A percentile compares a stretch with the other conserved stretches of the same genome.
These are phyloP conservation scores for Crotalus tigris DNA, from an alignment of 2,113 vertebrate genomes.

Conservation along the genomic window DNA sequence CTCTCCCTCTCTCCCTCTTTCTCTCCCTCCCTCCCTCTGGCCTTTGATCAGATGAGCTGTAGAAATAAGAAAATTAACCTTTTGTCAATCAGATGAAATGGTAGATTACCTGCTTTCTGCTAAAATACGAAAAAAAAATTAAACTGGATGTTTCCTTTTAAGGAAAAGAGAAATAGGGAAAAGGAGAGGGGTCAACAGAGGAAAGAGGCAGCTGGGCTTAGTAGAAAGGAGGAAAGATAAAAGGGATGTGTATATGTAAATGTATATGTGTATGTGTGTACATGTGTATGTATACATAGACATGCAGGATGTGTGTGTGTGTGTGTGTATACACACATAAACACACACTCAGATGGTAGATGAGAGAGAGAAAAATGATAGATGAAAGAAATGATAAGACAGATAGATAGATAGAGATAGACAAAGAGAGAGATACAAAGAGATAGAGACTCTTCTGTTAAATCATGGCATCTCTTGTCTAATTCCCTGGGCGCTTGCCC, in stretches of 20 bases:
- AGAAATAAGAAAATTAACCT: background rate
- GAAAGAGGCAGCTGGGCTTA: background rate
- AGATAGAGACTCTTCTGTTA: background rate
- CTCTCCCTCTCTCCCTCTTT: background rate
- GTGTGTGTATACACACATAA: too few relatives aligned
- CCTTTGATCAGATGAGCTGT: background rate
- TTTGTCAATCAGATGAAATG: background rate
- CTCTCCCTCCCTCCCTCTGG: background rate
- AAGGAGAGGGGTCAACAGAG: background rate
- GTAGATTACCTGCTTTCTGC: background rate
- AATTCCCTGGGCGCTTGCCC: background rate
- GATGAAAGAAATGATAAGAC: background rate
- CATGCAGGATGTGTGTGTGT: too few relatives aligned
- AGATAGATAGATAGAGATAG: background rate
- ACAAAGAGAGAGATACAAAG: background rate
- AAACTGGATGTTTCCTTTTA: background rate
- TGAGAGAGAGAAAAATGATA: background rate
- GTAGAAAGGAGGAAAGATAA: background rate
- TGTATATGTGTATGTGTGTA: background rate
- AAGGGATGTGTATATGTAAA: background rate
- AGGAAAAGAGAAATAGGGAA: background rate
- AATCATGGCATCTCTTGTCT: background rate
- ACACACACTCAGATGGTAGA: too few relatives aligned
- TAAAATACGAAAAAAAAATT: background rate
- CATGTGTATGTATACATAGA: background rate